Base-by-base conservation (phyloP, 2,888 invertebrate genomes). In the Lomographa bimaculata region DNA sequence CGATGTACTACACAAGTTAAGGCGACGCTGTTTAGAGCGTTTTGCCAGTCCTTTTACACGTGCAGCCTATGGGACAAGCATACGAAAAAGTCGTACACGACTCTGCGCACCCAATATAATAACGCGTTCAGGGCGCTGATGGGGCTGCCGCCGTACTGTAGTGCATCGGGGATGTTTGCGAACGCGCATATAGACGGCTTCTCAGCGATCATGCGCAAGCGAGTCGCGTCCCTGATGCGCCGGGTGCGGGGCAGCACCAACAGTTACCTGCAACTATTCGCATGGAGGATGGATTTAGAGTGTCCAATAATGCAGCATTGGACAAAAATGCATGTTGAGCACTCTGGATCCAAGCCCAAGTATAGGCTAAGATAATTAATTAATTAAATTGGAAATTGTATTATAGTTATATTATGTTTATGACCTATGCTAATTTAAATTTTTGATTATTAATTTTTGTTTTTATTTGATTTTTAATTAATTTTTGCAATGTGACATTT, bases 31-130 rank as follows among this genome's bases (percentile, higher is more conserved):
- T 25, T 25, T 25, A 25, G 28, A 29, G 28, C 28, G n/a, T 29
- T 17, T 8, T 29, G 28, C 11, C 28, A 19, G 9, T 29, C 18
- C 2, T 29, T 29, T 10, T 19, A 19, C 6, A 29, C 28, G 11
- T 29, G 28, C 28, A 14, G 14, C 4, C 10, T 18, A 8, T 29
- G 18, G 28, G 28, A 10, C 16, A 29, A 29, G 5, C 8, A 29
- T 5, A 29, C 10, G 1, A 8, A 19, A 16, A 29, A 11, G 6
- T 8, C 17, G 1, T 29, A 17, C 2, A 29, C 5, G 1, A 19
- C 18, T 19, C 28, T 29, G 14, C 14, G 14, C 14, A 14, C 14
- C 14, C 14, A 14, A 14, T 14, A 14, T 14, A 14, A 14, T 14
- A 27, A 16, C 7, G 17, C 16, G 2, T 27, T 27, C 8, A 27